Percentiles rank a stretch among this genome's conserved stretches.
phyloP scores from a whole-genome alignment of 2,888 invertebrate genomes.

The Amphipyra tragopoginis region DNA sequence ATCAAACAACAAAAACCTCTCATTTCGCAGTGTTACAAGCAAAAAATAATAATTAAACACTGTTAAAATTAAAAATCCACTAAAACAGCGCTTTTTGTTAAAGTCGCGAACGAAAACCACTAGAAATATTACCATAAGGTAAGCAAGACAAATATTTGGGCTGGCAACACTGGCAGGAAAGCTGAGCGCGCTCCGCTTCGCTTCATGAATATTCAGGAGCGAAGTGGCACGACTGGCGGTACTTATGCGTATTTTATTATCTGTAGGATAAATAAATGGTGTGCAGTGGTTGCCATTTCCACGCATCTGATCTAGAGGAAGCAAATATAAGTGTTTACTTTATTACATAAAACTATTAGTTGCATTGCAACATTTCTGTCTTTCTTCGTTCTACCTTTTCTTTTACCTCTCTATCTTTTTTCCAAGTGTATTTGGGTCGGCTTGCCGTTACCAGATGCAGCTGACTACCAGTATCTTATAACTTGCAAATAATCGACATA shows the following conservation, averaged over 20 bases:
- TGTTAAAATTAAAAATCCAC: constrained; percentile 36
- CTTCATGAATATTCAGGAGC: constrained; percentile 59
- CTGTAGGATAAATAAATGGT: constrained; percentile 41
- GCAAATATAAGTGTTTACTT: neutral
- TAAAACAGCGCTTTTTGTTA: constrained; percentile 37
- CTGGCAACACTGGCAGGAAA: constrained; percentile 47
- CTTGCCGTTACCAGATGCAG: no score
- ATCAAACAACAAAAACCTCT: constrained; percentile 23
- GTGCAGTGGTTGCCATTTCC: constrained; percentile 16
- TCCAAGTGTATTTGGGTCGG: no score
- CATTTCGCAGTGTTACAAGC: constrained; percentile 17
- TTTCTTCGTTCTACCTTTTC: no score
- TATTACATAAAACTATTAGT: no score
- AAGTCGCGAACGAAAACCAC: constrained; percentile 47
- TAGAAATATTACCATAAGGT: constrained; percentile 60
- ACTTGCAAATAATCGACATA: no score
- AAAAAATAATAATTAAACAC: constrained; percentile 27
- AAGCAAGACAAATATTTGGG: constrained; percentile 56
- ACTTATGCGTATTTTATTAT: constrained; percentile 51
- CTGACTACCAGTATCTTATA: no score
- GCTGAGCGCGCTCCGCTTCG: constrained; percentile 40
- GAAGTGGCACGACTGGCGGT: constrained; percentile 29
- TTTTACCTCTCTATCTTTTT: no score
- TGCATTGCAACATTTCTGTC: no score
- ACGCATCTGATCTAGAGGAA: constrained; percentile 6